Percentiles rank a stretch among this genome's conserved stretches.
Evolutionary conservation across 2,888 invertebrate species (phyloP).

Genomic region (Orthonevra nobilis): DNA sequence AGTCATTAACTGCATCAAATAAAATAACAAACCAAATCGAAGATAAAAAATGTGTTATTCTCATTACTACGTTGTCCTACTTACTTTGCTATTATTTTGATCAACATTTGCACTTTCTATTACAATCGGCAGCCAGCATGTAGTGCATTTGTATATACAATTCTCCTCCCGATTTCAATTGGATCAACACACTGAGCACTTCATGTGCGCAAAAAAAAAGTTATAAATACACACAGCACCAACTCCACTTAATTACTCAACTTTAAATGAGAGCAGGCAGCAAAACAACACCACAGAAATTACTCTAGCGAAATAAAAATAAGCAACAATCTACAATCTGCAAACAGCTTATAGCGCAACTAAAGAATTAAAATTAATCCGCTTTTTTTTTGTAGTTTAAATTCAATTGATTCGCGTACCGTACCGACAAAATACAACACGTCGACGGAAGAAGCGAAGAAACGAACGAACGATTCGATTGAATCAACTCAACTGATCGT

Average conservation of each 20-base stretch:
- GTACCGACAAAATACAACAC: slow-evolving; percentile 15
- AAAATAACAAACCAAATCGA: slow-evolving; percentile 13
- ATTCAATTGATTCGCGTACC: slow-evolving; percentile 13
- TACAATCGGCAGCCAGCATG: slow-evolving; percentile 43
- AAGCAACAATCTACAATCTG: too few relatives aligned
- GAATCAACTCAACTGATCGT: slow-evolving; percentile 57
- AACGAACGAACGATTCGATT: slow-evolving; percentile 31
- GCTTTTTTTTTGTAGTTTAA: slow-evolving; percentile 7
- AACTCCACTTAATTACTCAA: slow-evolving; percentile 67
- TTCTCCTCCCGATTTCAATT: slow-evolving; percentile 58
- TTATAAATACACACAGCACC: slow-evolving; percentile 38
- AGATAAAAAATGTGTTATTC: slow-evolving; percentile 22
- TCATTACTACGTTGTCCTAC: slow-evolving; percentile 58
- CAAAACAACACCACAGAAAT: slow-evolving; percentile 52
- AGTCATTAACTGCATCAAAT: neutral
- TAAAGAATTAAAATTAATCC: slow-evolving; percentile 64
- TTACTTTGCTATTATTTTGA: slow-evolving; percentile 59
- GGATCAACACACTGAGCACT: slow-evolving; percentile 53
- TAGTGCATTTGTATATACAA: slow-evolving; percentile 46
- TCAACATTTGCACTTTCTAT: slow-evolving; percentile 69
- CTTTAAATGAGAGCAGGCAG: slow-evolving; percentile 53
- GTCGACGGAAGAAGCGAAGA: slow-evolving; percentile 33
- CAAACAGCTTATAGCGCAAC: too few relatives aligned
- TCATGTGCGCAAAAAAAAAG: slow-evolving; percentile 36
- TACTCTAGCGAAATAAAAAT: slow-evolving; percentile 15